Percentiles rank a stretch among this genome's conserved stretches.
These are phyloP conservation scores for Premnoplex brunnescens DNA, from an alignment of 2,797 vertebrate species.

Conservation along the genomic window DNA sequence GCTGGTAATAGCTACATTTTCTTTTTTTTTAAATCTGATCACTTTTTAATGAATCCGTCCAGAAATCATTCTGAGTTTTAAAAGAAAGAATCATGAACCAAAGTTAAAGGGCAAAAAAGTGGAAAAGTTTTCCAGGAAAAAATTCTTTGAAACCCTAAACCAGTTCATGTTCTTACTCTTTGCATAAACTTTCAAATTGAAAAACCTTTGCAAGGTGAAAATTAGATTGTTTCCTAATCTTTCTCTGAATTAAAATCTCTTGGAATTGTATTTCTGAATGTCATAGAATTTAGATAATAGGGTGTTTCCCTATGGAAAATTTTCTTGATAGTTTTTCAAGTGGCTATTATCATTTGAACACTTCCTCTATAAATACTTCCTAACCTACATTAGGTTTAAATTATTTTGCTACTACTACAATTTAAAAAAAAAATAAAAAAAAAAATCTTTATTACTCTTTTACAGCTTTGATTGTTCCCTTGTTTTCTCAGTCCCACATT, in stretches of 20 bases:
- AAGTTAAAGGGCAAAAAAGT: background rate
- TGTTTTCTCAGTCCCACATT: background rate
- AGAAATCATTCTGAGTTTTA: background rate
- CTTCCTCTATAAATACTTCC: background rate
- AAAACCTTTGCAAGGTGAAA: accelerated
- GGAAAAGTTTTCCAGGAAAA: background rate
- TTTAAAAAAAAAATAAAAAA: background rate
- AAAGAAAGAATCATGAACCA: background rate
- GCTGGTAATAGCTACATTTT: background rate
- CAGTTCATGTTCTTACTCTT: background rate
- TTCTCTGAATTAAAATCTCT: background rate
- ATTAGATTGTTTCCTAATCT: background rate
- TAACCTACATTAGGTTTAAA: background rate
- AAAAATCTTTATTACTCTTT: background rate
- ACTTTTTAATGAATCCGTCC: background rate
- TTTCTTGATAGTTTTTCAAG: background rate
- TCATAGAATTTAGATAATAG: background rate
- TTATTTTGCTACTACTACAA: background rate
- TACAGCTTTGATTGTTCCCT: background rate
- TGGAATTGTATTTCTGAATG: background rate
- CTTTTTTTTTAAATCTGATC: too few relatives aligned
- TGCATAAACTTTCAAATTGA: background rate
- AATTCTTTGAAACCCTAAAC: background rate
- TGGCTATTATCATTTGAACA: background rate
- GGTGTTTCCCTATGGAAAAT: background rate